Evolutionary conservation across 2,888 invertebrate genomes (phyloP).

Genomic region (Dromius quadrimaculatus): DNA sequence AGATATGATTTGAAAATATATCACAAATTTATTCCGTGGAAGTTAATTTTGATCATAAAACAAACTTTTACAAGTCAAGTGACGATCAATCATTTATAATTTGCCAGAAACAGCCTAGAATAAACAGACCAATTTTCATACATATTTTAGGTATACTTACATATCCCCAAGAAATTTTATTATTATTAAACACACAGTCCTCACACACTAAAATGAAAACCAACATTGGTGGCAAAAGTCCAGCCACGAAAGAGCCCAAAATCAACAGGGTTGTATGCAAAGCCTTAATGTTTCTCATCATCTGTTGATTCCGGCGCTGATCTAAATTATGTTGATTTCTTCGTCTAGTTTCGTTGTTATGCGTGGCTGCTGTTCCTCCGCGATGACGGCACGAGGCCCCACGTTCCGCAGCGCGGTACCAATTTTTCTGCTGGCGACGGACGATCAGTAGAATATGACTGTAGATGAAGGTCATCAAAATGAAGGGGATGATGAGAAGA

Average conservation of each 20-base stretch:
- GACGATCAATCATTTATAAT: too few species aligned
- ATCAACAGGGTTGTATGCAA: slow-evolving; percentile 74
- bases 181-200: not conserved
- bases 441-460: slow-evolving; percentile 72
- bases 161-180: not conserved
- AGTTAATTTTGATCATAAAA: too few species aligned
- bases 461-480: slow-evolving; percentile 73
- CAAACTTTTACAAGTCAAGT: too few species aligned
- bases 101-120: too few species aligned
- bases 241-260: slow-evolving; percentile 71
- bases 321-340: not conserved
- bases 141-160: slow-evolving; percentile 7
- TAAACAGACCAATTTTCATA: too few species aligned
- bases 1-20: too few species aligned
- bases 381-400: slow-evolving; percentile 22
- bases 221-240: slow-evolving; percentile 74
- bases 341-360: not conserved
- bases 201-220: slow-evolving; percentile 71
- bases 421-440: slow-evolving; percentile 68
- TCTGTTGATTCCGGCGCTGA: slow-evolving; percentile 54
- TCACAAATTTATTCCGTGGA: too few species aligned
- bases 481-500: slow-evolving; percentile 71
- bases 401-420: slow-evolving; percentile 60
- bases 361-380: slow-evolving; percentile 21
- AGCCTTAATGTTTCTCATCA: slow-evolving; percentile 70